phyloP scores from a whole-genome alignment of 2,797 vertebrate genomes.

The Pangasius mekongensis region DNA sequence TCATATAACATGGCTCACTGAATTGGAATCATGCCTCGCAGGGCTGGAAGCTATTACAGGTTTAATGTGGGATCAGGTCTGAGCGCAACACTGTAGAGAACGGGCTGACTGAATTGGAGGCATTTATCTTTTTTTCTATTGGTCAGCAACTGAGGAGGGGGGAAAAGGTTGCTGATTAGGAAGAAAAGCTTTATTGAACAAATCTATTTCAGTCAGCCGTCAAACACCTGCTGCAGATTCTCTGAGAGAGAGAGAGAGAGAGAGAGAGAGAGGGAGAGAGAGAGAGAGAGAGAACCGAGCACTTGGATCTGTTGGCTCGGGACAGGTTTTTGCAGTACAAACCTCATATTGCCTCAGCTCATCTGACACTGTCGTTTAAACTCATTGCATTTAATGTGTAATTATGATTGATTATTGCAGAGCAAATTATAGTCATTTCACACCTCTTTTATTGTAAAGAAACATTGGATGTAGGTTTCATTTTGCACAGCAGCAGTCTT shows the following conservation, averaged over 20 bases:
- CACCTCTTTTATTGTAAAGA: background rate
- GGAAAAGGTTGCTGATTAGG: slow-evolving; percentile 68
- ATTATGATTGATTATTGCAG: slow-evolving; percentile 20
- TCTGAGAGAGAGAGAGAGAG: slow-evolving; percentile 27
- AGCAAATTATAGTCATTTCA: background rate
- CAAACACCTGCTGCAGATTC: slow-evolving; percentile 43
- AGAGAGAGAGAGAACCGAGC: background rate
- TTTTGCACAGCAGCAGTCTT: background rate
- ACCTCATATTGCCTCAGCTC: background rate
- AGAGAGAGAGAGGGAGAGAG: background rate
- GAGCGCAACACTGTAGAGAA: slow-evolving; percentile 70
- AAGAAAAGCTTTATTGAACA: slow-evolving; percentile 63
- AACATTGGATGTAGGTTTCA: background rate
- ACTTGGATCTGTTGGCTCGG: background rate
- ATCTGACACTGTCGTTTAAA: background rate
- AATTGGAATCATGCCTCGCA: slow-evolving; percentile 77
- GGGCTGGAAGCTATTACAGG: slow-evolving; percentile 79
- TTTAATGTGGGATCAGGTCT: slow-evolving; percentile 79
- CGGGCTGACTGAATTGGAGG: slow-evolving; percentile 72
- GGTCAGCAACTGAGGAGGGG: slow-evolving; percentile 75
- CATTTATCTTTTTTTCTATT: slow-evolving; percentile 81
- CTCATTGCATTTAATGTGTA: background rate
- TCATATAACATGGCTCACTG: slow-evolving; percentile 79
- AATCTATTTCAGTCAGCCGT: slow-evolving; percentile 59
- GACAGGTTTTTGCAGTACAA: background rate